Evolutionary conservation across 2,113 vertebrate species (phyloP), one percentile per base, ranked within the genome.

Genomic region (Ia io): DNA sequence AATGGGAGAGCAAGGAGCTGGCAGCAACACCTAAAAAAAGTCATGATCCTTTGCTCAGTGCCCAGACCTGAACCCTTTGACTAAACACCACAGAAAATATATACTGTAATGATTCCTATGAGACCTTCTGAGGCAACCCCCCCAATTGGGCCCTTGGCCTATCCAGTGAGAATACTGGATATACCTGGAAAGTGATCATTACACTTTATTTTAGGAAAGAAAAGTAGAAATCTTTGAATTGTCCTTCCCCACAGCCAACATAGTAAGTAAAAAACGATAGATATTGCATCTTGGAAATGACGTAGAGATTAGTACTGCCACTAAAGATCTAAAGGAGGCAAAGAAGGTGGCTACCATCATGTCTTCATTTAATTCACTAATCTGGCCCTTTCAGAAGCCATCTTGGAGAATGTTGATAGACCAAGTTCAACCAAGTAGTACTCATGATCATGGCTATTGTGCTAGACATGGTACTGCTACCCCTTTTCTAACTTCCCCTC

Each of bases 121-220:
- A 90, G 37, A 83, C 53, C 73, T 56, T 53, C 14, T 6, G 20
- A 65, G 65, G n/a, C 37, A 90, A 77, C 8, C 30, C 11, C 12
- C 35, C 11, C n/a, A n/a, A 69, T 30, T 49, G 51, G 51, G n/a
- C 35, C 14, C 17, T 42, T 76, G 61, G 37, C 49, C 51, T 85
- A 35, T 44, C 23, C 10, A 8, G 18, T 70, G 76, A 80, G 56
- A 91, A 25, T 94, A 71, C 71, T 82, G 30, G 44, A 85, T 37
- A 83, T 83, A 80, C 89, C 84, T 93, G 53, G 83, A 94, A 95
- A 89, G 59, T 88, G 30, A 76, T 89, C 56, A 40, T 91, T 94
- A 84, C 17, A 86, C 47, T 90, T 94, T 92, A 86, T 97, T 96
- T 96, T 95, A 80, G 79, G 23, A 90, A 90, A 76, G 23, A 20